Base-by-base conservation (phyloP, 2,113 vertebrate species). In the Leucopsar rothschildi region DNA sequence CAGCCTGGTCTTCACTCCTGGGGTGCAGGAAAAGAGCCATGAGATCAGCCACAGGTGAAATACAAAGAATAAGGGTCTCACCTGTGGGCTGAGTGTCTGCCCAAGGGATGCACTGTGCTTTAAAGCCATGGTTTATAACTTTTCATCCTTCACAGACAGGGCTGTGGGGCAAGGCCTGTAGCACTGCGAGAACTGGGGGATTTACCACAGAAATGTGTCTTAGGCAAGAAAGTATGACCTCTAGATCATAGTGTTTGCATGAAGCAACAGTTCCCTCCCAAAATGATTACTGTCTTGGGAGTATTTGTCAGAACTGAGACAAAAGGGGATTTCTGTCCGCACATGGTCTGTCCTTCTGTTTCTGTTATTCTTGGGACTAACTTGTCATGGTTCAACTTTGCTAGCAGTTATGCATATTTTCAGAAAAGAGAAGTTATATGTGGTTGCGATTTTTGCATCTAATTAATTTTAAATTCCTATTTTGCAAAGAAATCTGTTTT, bases 201-300 rank as follows among this genome's bases (percentile, higher is more conserved):
- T 85, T 86, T 87, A 24, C 63, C 42, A 42, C n/a, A 87, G 61
- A 90, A 90, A 85, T 60, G n/a, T 27, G 22, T 87, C 66, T 76
- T 90, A 71, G 70, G 92, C 88, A 86, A 92, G 64, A 75, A 95
- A 78, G 31, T 33, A 45, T 88, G 79, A 93, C 60, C 60, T 85
- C 35, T n/a, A 49, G 68, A 88, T 92, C 94, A 83, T 39, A 25
- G 64, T 3, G 47, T 68, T 90, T 8, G 12, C 52, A 70, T 83
- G 94, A 89, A 93, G 79, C 71, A 91, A 87, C 61, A 23, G 57
- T 87, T 97, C 91, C 91, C 71, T 92, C 71, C 52, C 87, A 71
- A 15, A 71, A 78, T 86, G 28, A 86, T 96, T 75, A 53, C 64
- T 91, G 55, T 4, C 59, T 80, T 88, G 92, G 86, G 90, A 93